These are phyloP conservation scores for Tinea pellionella DNA, from an alignment of 2,888 invertebrate genomes.

Conservation along the genomic window DNA sequence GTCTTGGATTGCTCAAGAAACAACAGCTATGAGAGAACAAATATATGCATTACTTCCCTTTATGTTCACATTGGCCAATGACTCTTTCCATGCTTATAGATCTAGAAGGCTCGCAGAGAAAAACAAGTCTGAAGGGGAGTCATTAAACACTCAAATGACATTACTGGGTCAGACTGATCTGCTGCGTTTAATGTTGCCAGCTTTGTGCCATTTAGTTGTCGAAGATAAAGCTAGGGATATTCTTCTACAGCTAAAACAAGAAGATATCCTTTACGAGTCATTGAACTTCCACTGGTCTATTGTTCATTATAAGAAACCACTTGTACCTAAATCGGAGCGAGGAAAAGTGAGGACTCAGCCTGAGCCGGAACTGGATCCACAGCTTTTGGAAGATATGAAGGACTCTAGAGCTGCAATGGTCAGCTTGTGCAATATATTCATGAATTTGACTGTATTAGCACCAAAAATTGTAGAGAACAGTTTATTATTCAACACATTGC, in stretches of 20 bases:
- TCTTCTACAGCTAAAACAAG: slow-evolving; percentile 80
- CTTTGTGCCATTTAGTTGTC: slow-evolving; percentile 89
- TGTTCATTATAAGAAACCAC: slow-evolving; percentile 86
- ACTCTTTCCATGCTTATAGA: slow-evolving; percentile 81
- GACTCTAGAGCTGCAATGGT: slow-evolving; percentile 88
- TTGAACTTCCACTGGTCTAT: slow-evolving; percentile 88
- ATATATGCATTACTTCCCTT: slow-evolving; percentile 85
- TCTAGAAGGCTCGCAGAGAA: slow-evolving; percentile 76
- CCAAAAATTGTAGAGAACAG: slow-evolving; percentile 85
- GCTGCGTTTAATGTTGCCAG: slow-evolving; percentile 85
- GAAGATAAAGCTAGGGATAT: slow-evolving; percentile 89
- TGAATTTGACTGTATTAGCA: slow-evolving; percentile 92
- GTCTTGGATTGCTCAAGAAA: slow-evolving; percentile 93
- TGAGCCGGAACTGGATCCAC: slow-evolving; percentile 79
- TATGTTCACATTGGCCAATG: slow-evolving; percentile 82
- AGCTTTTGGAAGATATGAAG: slow-evolving; percentile 83
- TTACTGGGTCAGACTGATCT: slow-evolving; percentile 76
- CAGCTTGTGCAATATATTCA: slow-evolving; percentile 90
- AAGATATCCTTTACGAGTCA: slow-evolving; percentile 83
- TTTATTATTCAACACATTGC: slow-evolving; percentile 78
- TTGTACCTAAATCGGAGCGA: slow-evolving; percentile 83
- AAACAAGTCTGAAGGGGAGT: slow-evolving; percentile 68
- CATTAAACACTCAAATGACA: slow-evolving; percentile 50
- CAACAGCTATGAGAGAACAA: slow-evolving; percentile 86
- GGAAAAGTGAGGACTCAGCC: slow-evolving; percentile 80